phyloP scores from a whole-genome alignment of 1,140 invertebrate species.

The Pseudomyrmex dendroicus region DNA sequence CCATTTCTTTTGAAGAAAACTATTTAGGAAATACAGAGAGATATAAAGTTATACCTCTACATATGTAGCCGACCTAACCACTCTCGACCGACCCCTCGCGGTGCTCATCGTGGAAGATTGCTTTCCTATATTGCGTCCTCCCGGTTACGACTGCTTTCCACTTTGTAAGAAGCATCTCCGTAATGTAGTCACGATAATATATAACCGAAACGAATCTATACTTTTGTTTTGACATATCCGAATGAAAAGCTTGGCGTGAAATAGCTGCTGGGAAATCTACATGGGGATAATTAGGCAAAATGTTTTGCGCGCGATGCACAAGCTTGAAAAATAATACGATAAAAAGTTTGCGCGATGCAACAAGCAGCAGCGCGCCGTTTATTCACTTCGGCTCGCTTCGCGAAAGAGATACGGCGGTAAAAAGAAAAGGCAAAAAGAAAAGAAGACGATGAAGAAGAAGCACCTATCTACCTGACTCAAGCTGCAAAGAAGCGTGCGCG shows the following conservation, averaged over 20 bases:
- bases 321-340: slow-evolving; percentile 48
- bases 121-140: slow-evolving; percentile 69
- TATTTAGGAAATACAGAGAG: slow-evolving; percentile 52
- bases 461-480: slow-evolving; percentile 36
- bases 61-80: slow-evolving; percentile 54
- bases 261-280: slow-evolving; percentile 56
- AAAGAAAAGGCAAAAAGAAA: slow-evolving; percentile 4
- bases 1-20: not conserved
- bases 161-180: slow-evolving; percentile 59
- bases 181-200: slow-evolving; percentile 12
- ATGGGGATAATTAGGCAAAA: slow-evolving; percentile 44
- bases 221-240: slow-evolving; percentile 28
- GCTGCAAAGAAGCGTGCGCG: slow-evolving; percentile 49
- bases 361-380: slow-evolving; percentile 10
- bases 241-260: slow-evolving; percentile 56
- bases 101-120: slow-evolving; percentile 65
- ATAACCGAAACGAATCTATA: slow-evolving; percentile 21
- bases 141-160: slow-evolving; percentile 61
- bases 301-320: slow-evolving; percentile 22
- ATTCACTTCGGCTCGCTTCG: slow-evolving; percentile 38
- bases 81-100: slow-evolving; percentile 28
- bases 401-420: slow-evolving; percentile 32
- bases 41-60: slow-evolving; percentile 13
- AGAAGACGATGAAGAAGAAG: slow-evolving; percentile 31
- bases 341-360: slow-evolving; percentile 34